Percentiles rank a stretch among this genome's conserved stretches.
These are phyloP conservation scores for Molorchus minor DNA, from an alignment of 2,888 invertebrate species.

Conservation along the genomic window DNA sequence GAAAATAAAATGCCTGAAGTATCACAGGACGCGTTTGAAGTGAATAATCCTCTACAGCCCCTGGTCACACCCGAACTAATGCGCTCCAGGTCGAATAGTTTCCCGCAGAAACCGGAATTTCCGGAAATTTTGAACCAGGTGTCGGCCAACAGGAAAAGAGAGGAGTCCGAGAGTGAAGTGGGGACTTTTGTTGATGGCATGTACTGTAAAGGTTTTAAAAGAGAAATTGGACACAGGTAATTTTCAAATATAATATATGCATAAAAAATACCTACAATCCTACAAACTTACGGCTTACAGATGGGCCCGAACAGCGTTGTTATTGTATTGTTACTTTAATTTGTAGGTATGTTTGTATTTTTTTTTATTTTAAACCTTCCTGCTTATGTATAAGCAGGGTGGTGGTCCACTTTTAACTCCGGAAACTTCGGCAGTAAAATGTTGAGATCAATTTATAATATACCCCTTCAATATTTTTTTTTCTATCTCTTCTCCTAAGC, in stretches of 20 bases:
- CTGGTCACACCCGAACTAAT: constrained; percentile 65
- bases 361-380: too few species aligned
- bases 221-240: constrained; percentile 70
- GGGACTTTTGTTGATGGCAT: neutral
- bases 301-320: too few species aligned
- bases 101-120: constrained; percentile 56
- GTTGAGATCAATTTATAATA: too few species aligned
- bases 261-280: neutral
- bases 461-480: too few species aligned
- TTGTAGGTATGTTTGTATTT: too few species aligned
- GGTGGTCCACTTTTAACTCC: too few species aligned
- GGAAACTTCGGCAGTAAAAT: too few species aligned
- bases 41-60: constrained; percentile 66
- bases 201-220: constrained; percentile 53
- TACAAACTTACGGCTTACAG: too few species aligned
- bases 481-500: too few species aligned
- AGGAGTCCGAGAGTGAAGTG: constrained; percentile 32
- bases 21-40: constrained; percentile 65
- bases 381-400: too few species aligned
- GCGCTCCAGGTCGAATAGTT: constrained; percentile 68
- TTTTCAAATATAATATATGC: neutral
- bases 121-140: constrained; percentile 37
- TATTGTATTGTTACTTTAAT: too few species aligned
- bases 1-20: constrained; percentile 66
- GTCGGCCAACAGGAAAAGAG: constrained; percentile 22